phyloP scores from a whole-genome alignment of 2,797 vertebrate species.

The Myotis findleyi region DNA sequence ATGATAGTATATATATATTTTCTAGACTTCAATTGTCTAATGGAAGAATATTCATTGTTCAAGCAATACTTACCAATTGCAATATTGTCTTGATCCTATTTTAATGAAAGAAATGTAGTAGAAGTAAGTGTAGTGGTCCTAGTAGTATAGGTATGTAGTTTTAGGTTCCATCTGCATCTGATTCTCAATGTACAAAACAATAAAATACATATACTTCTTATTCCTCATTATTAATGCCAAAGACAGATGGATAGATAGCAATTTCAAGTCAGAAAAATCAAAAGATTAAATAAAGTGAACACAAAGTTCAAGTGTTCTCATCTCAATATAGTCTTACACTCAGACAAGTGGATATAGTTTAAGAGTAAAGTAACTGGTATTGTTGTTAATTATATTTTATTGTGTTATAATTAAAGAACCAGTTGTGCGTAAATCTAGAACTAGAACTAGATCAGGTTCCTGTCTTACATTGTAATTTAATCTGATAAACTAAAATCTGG shows the following conservation, averaged over 20 bases:
- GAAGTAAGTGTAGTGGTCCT: background rate
- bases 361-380: conserved; percentile 20
- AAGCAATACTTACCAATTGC: background rate
- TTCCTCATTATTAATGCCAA: background rate
- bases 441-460: background rate
- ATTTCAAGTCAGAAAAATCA: conserved; percentile 16
- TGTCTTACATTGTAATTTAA: conserved; percentile 50
- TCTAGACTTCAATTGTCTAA: background rate
- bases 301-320: background rate
- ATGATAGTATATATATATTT: background rate
- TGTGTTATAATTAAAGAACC: conserved; percentile 46
- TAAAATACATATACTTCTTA: background rate
- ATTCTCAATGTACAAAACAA: background rate
- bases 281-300: background rate
- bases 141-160: background rate
- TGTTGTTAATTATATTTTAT: conserved; percentile 42
- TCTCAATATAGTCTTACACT: background rate
- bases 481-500: conserved; percentile 13
- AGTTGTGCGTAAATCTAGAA: background rate
- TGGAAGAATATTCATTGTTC: background rate
- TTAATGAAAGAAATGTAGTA: background rate
- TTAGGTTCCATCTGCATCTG: background rate
- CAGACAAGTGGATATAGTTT: background rate
- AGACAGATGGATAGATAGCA: background rate
- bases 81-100: conserved; percentile 1